These are phyloP conservation scores for Eublepharis macularius DNA, from an alignment of 2,113 vertebrate genomes.

Conservation along the genomic window DNA sequence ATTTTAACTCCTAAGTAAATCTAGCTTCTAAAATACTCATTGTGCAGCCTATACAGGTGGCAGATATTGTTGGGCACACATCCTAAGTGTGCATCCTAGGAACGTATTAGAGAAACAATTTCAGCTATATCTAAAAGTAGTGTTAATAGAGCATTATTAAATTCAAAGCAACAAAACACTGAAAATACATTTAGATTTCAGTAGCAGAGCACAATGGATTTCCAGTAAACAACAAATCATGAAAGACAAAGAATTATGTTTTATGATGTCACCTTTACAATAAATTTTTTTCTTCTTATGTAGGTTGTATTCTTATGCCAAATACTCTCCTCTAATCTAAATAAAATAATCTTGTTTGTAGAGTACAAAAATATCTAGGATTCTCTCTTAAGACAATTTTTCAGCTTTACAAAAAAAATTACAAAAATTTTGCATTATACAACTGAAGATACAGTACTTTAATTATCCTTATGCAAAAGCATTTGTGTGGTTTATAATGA, in stretches of 20 bases:
- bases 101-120: slow-evolving; percentile 26
- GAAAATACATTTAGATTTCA: slow-evolving; percentile 1
- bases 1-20: slow-evolving; percentile 66
- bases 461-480: background rate
- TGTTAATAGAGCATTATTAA: slow-evolving; percentile 23
- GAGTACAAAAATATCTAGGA: background rate
- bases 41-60: slow-evolving; percentile 36
- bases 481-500: background rate
- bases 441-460: background rate
- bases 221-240: background rate
- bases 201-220: background rate
- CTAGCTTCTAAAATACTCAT: slow-evolving; percentile 59
- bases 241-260: background rate
- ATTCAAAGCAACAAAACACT: background rate
- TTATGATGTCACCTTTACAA: background rate
- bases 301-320: background rate
- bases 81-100: slow-evolving; percentile 25
- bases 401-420: background rate
- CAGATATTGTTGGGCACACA: slow-evolving; percentile 28
- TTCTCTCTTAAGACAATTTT: background rate
- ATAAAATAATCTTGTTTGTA: background rate
- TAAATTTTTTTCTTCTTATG: background rate
- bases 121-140: background rate
- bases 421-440: background rate
- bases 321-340: background rate